Base-by-base conservation (phyloP, 2,113 vertebrate species). In the Tapirus terrestris region DNA sequence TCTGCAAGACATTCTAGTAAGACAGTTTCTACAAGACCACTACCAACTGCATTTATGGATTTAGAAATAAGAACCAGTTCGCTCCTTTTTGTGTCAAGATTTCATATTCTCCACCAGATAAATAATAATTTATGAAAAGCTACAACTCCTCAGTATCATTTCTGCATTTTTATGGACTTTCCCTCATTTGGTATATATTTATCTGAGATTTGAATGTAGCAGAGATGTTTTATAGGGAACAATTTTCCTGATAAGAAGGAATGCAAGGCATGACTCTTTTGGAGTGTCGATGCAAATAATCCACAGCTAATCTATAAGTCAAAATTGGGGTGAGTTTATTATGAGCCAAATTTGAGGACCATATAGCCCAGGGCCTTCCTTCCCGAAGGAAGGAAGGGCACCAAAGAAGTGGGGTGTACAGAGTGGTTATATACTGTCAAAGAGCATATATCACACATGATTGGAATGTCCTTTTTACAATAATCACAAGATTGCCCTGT, bases 51-150 rank as follows among this genome's bases (percentile, higher is more conserved):
- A 65, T 70, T 94, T 76, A 39, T 67, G 13, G 29, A 67, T 92
- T 73, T 81, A 84, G 93, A 76, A 95, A 85, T 56, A 73, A 76
- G 60, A 93, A 13, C 21, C n/a, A 75, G 17, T 39, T 89, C 3
- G 3, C 27, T 90, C 33, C 48, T 88, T 53, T 56, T 83, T 10
- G 88, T 29, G 65, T 76, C 58, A 94, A 84, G 21, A 76, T 93
- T 45, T 97, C 93, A 10, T 95, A 65, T 51, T 56, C 18, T 72
- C 29, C 2, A 60, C 21, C 11, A 73, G 25, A 39, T 27, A 95
- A 67, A 53, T 79, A 81, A n/a, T 18, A 81, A 80, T 92, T 92
- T 75, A 45, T 87, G 82, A 87, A 91, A 90, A 89, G 14, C 25
- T 45, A 23, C 13, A 56, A 61, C 10, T 65, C 31, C 14, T 82